These are phyloP conservation scores for Cephus cinctus DNA, from an alignment of 1,140 invertebrate genomes.

Conservation along the genomic window DNA sequence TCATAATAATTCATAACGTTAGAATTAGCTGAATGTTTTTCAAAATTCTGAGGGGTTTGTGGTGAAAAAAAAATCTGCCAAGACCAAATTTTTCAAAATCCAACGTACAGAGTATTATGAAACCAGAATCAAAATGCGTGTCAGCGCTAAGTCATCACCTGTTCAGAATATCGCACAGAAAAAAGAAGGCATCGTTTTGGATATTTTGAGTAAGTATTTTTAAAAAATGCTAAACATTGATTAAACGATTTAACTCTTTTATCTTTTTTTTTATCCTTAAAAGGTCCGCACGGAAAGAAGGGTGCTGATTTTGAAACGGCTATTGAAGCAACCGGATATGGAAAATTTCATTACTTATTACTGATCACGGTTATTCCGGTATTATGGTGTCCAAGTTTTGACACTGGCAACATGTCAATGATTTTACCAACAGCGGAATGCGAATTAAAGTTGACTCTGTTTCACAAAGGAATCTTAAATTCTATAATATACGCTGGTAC, in stretches of 20 bases:
- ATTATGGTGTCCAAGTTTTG: conserved; percentile 64
- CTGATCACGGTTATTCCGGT: conserved; percentile 63
- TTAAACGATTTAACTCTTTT: not conserved
- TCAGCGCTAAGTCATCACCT: too few species aligned
- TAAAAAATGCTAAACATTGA: not conserved
- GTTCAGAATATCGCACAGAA: too few species aligned
- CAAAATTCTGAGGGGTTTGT: too few species aligned
- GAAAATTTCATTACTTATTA: conserved; percentile 67
- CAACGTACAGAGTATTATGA: too few species aligned
- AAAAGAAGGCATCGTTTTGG: not conserved
- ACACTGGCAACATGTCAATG: conserved; percentile 66
- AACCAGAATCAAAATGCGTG: too few species aligned
- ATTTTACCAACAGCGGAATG: conserved; percentile 71
- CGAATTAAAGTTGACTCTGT: conserved; percentile 63
- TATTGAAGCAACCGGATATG: conserved; percentile 61
- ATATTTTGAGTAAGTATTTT: conserved; percentile 13
- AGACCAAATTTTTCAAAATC: too few species aligned
- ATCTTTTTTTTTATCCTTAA: not conserved
- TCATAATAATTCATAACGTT: too few species aligned
- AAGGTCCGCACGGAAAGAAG: conserved; percentile 28
- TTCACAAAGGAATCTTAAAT: conserved; percentile 70
- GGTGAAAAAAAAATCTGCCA: too few species aligned
- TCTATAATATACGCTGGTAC: conserved; percentile 67
- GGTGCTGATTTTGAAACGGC: conserved; percentile 64
- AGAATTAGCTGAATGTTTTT: too few species aligned